phyloP scores from a whole-genome alignment of 2,797 vertebrate species.

The Ctenopoma kingsleyae region DNA sequence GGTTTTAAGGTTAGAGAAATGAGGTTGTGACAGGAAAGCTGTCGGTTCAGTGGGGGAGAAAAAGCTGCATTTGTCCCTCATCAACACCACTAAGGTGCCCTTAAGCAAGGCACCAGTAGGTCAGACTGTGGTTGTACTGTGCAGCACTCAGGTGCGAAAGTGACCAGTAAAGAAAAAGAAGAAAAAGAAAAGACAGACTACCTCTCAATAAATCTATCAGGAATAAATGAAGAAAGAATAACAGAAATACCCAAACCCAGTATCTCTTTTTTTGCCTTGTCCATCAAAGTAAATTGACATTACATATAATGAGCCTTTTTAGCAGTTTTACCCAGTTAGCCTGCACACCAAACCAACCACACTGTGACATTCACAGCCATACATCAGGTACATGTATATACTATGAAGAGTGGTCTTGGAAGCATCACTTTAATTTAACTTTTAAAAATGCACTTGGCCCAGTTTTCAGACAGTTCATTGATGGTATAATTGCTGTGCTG shows the following conservation, averaged over 20 bases:
- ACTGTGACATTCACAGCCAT: not conserved
- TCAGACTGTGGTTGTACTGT: no score
- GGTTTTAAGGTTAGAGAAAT: not conserved
- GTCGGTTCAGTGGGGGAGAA: not conserved
- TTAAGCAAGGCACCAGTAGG: no score
- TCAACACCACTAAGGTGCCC: no score
- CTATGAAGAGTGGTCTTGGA: not conserved
- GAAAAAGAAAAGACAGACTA: no score
- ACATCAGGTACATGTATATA: not conserved
- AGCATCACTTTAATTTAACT: slow-evolving; percentile 9
- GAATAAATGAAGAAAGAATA: no score
- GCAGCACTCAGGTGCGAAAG: no score
- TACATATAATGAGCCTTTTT: slow-evolving; percentile 6
- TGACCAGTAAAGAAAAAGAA: no score
- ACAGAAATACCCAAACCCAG: slow-evolving; percentile 5
- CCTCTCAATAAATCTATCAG: no score
- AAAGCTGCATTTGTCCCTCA: not conserved
- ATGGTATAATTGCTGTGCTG: slow-evolving; percentile 30
- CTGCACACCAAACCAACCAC: not conserved
- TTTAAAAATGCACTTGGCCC: slow-evolving; percentile 13
- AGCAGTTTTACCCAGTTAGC: not conserved
- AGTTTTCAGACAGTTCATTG: slow-evolving; percentile 21
- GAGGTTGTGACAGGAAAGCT: not conserved
- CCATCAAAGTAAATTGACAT: slow-evolving; percentile 11
- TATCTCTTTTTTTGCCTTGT: not conserved